Evolutionary conservation across 2,888 invertebrate species (phyloP).

Genomic region (Ichneumoninae sp.): DNA sequence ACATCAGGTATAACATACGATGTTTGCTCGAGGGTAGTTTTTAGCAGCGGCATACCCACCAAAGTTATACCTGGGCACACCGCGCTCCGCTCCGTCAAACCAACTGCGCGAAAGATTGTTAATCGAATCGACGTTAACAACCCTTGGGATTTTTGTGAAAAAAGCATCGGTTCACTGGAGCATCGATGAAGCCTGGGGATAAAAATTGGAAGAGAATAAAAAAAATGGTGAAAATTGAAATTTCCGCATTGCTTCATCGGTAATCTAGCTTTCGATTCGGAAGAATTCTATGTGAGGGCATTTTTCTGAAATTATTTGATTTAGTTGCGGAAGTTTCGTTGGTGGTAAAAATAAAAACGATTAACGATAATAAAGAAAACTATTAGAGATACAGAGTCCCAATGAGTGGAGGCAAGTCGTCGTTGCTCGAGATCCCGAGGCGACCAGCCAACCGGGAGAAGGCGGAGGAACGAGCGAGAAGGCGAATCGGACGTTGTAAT

Average conservation of each 20-base stretch:
- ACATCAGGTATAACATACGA: constrained; percentile 51
- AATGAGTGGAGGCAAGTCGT: constrained; percentile 36
- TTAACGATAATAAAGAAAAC: neutral
- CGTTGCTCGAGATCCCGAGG: constrained; percentile 25
- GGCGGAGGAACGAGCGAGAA: constrained; percentile 11
- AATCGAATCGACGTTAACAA: constrained; percentile 43
- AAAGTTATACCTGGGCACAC: constrained; percentile 1
- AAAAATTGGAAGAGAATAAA: constrained; percentile 34
- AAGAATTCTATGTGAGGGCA: too few relatives aligned
- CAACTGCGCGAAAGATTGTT: constrained; percentile 30
- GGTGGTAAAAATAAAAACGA: neutral
- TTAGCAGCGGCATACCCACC: constrained; percentile 10
- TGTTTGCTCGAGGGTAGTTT: constrained; percentile 58
- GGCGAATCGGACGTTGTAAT: constrained; percentile 46
- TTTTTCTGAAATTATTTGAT: too few relatives aligned
- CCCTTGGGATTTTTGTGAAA: constrained; percentile 16
- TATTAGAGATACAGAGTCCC: neutral
- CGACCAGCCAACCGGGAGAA: neutral
- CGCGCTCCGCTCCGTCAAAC: constrained; percentile 14
- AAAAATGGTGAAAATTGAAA: neutral
- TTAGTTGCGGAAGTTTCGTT: neutral
- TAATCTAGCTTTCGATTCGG: too few relatives aligned
- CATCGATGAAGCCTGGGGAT: constrained; percentile 27
- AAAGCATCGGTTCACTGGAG: constrained; percentile 26
- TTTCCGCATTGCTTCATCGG: too few relatives aligned